phyloP scores from a whole-genome alignment of 2,797 vertebrate genomes.

The Luscinia megarhynchos region DNA sequence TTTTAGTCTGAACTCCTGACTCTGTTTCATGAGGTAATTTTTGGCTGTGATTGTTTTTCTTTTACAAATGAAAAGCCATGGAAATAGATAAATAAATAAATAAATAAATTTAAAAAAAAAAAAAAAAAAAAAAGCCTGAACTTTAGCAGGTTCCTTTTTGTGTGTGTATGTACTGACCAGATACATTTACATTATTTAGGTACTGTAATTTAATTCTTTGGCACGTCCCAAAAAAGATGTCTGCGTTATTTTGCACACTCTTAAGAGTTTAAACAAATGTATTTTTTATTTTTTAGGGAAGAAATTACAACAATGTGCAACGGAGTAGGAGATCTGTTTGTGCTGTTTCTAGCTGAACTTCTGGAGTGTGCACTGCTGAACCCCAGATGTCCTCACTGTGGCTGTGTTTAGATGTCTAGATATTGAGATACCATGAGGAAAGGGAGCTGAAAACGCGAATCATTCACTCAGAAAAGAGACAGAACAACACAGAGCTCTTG shows the following conservation, averaged over 20 bases:
- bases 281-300: not conserved
- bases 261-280: not conserved
- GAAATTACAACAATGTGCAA: not conserved
- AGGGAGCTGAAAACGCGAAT: not conserved
- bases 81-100: not conserved
- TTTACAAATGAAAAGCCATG: not conserved
- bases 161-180: not conserved
- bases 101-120: not conserved
- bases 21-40: not conserved
- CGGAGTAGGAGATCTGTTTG: not conserved
- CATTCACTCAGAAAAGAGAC: not conserved
- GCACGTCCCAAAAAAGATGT: not conserved
- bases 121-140: not conserved
- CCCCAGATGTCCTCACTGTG: not conserved
- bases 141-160: rapidly evolving
- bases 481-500: not conserved
- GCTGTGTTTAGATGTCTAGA: not conserved
- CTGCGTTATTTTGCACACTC: not conserved
- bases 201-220: not conserved
- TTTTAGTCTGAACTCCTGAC: not conserved
- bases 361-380: not conserved
- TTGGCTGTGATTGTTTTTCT: not conserved
- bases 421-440: not conserved
- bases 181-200: not conserved
- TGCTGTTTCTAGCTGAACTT: not conserved